These are phyloP conservation scores for Hylaeus volcanicus DNA, from an alignment of 1,140 invertebrate genomes.

Conservation along the genomic window DNA sequence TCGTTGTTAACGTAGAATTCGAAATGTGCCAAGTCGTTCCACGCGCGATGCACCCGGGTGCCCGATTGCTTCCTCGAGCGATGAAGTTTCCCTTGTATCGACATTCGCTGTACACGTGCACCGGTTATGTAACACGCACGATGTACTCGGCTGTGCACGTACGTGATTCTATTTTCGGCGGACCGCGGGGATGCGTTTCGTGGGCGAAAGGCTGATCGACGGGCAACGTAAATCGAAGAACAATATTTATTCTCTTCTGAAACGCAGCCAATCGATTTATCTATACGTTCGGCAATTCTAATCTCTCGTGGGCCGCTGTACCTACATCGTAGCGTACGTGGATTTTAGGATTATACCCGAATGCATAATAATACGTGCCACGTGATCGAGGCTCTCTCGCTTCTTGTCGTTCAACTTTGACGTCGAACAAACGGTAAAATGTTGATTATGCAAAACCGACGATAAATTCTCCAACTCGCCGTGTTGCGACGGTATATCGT, in stretches of 20 bases:
- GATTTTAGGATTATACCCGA: too few species aligned
- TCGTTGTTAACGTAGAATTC: neutral
- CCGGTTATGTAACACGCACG: slow-evolving; percentile 39
- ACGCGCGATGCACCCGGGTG: neutral
- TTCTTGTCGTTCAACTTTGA: neutral
- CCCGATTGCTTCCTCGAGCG: slow-evolving; percentile 1
- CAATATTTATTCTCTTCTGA: slow-evolving; percentile 38
- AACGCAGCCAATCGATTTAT: slow-evolving; percentile 27
- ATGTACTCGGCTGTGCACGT: slow-evolving; percentile 31
- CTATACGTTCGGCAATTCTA: neutral
- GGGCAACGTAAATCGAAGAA: neutral
- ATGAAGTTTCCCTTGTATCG: slow-evolving; percentile 27
- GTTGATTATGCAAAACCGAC: neutral
- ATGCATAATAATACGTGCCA: too few species aligned
- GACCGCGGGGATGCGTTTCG: slow-evolving; percentile 15
- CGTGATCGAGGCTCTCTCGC: too few species aligned
- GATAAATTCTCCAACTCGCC: too few species aligned
- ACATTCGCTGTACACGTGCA: slow-evolving; percentile 46
- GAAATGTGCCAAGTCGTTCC: slow-evolving; percentile 17
- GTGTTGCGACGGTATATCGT: too few species aligned
- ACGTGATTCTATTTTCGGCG: slow-evolving; percentile 39
- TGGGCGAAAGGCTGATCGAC: slow-evolving; percentile 24
- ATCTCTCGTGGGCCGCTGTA: too few species aligned
- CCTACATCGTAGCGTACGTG: too few species aligned
- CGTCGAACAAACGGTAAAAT: neutral